Conservation (phyloP, 2,113 vertebrate species). For the Sinocyclocheilus grahami region DNA sequence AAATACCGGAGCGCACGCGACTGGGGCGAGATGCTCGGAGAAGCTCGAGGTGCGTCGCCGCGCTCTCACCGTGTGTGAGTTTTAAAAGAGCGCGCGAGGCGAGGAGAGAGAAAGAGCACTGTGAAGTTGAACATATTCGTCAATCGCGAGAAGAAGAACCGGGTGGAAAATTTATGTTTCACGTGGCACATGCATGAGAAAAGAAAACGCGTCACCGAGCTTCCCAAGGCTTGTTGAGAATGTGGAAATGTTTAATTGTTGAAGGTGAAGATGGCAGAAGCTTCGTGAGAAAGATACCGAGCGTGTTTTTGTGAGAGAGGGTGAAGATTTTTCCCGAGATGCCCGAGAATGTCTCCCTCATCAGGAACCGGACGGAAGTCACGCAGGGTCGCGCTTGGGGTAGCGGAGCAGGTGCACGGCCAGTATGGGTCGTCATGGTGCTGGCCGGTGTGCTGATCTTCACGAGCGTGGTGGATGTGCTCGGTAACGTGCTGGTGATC, state of each 20-base stretch:
- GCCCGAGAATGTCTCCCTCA: slow-evolving; percentile 73
- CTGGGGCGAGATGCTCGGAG: slow-evolving; percentile 24
- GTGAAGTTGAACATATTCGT: slow-evolving; percentile 23
- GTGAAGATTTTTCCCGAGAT: slow-evolving; percentile 60
- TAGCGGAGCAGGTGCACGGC: slow-evolving; percentile 44
- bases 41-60: slow-evolving; percentile 9
- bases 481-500: slow-evolving; percentile 81
- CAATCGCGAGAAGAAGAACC: slow-evolving; percentile 4
- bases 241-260: not conserved
- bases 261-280: slow-evolving; percentile 10
- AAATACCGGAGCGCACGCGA: slow-evolving; percentile 41
- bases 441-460: slow-evolving; percentile 80
- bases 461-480: slow-evolving; percentile 79
- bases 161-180: not conserved
- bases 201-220: not conserved
- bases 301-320: slow-evolving; percentile 1
- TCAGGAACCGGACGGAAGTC: slow-evolving; percentile 73
- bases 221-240: not conserved
- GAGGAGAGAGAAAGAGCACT: slow-evolving; percentile 8
- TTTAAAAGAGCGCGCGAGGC: slow-evolving; percentile 25
- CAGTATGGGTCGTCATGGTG: slow-evolving; percentile 73
- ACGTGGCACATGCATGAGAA: slow-evolving; percentile 14
- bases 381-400: slow-evolving; percentile 50
- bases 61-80: slow-evolving; percentile 28
- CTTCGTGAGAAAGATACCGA: slow-evolving; percentile 11